Evolutionary conservation across 2,797 vertebrate species (phyloP), one percentile per base, ranked within the genome.

Genomic region (Columba guinea): DNA sequence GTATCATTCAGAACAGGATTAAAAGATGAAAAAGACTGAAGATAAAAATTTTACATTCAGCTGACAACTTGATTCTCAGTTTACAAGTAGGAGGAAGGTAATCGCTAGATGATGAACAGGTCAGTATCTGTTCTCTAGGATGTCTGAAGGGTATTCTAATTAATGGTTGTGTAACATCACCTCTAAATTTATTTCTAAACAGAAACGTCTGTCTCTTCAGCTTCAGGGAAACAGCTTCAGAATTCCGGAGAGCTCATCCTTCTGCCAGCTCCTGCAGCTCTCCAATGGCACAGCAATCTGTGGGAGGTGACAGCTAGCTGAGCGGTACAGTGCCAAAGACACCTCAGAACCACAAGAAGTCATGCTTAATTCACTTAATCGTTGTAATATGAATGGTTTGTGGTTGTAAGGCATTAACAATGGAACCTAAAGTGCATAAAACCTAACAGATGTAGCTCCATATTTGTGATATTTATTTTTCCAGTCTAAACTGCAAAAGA

Each of bases 91-190:
- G 16, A 92, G 39, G n/a, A 87, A 80, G 10, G 30, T 48, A 94
- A 64, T 70, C 84, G 27, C 63, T 76, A 32, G 19, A 67, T 86
- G 80, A 86, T 62, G 56, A 95, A 73, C 48, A 63, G 51, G 65
- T 75, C 73, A 82, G 28, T 76, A 26, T n/a, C 59, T 82, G 10
- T 55, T 92, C 48, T 73, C 7, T 52, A 52, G 70, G 59, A 7
- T 64, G 12, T 85, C 26, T 90, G 91, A 86, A 93, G 70, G 55
- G 9, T 91, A 39, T 78, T 90, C 37, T 90, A 86, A 91, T 88
- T 93, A 94, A 65, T 21, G 26, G 6, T 41, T 80, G 9, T 48
- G 22, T 60, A 63, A 71, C 7, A 58, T 35, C 46, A 62, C 46
- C n/a, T 85, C 79, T 60, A 88, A 89, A 85, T 46, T 75, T 13